These are phyloP conservation scores for Neodon shergylaensis DNA, from an alignment of 2,113 vertebrate species.

Conservation along the genomic window DNA sequence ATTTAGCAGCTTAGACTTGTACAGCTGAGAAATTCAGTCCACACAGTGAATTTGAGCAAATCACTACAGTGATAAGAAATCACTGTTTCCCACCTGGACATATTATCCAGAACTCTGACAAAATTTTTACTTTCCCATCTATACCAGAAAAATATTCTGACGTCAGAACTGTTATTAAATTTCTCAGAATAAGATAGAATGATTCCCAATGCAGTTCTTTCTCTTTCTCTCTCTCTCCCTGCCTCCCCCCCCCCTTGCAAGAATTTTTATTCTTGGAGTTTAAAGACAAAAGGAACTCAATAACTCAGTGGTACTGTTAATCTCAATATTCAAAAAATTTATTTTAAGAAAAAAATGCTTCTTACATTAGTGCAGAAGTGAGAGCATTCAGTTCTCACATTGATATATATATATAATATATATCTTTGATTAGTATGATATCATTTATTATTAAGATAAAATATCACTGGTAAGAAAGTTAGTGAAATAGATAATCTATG, in stretches of 20 bases:
- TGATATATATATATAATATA: too few species aligned
- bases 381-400: neutral
- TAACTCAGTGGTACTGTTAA: neutral
- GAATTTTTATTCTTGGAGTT: neutral
- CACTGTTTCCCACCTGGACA: neutral
- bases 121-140: neutral
- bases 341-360: slow-evolving; percentile 46
- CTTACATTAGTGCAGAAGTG: slow-evolving; percentile 57
- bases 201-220: neutral
- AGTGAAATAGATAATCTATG: slow-evolving; percentile 25
- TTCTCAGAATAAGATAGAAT: neutral
- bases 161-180: neutral
- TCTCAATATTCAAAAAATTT: neutral
- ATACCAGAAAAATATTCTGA: neutral
- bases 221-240: neutral
- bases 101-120: neutral
- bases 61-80: neutral
- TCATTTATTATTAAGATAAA: slow-evolving; percentile 65
- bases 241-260: neutral
- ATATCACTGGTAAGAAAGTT: slow-evolving; percentile 56
- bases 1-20: neutral
- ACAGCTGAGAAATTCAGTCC: neutral
- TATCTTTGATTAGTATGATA: slow-evolving; percentile 42
- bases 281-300: slow-evolving; percentile 29
- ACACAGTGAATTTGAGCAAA: neutral